Evolutionary conservation across 2,888 invertebrate species (phyloP).

Genomic region (Dryococelus australis): DNA sequence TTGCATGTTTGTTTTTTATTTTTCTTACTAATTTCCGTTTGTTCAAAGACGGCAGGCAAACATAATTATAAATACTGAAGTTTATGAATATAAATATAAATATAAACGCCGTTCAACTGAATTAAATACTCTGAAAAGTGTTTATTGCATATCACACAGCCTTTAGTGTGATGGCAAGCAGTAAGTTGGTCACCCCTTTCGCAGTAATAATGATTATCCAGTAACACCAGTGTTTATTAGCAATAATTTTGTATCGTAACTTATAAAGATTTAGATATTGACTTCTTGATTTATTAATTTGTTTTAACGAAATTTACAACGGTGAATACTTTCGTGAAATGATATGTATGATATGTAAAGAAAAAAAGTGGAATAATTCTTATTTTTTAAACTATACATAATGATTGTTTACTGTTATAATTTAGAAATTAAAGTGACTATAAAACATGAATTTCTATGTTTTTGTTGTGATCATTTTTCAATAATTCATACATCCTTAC

Average conservation of each 20-base stretch:
- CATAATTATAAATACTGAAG: no score
- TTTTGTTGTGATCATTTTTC: no score
- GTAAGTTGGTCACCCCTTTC: background rate
- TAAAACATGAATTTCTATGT: constrained; percentile 42
- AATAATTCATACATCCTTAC: no score
- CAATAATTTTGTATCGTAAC: constrained; percentile 6
- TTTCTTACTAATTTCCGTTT: no score
- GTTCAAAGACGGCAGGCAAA: no score
- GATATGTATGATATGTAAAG: background rate
- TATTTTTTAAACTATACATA: background rate
- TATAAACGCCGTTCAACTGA: no score
- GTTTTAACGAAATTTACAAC: background rate
- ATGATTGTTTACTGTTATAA: background rate
- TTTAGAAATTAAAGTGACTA: background rate
- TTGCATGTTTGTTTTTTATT: no score
- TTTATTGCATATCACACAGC: no score
- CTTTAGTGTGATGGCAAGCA: no score
- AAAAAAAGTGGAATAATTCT: background rate
- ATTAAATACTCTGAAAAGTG: no score
- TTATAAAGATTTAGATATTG: background rate
- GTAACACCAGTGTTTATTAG: background rate
- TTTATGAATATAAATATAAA: no score
- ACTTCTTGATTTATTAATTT: background rate
- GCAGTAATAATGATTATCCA: background rate
- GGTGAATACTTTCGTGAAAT: background rate